These are phyloP conservation scores for Bufo gargarizans DNA, from an alignment of 2,113 vertebrate species.

Conservation along the genomic window DNA sequence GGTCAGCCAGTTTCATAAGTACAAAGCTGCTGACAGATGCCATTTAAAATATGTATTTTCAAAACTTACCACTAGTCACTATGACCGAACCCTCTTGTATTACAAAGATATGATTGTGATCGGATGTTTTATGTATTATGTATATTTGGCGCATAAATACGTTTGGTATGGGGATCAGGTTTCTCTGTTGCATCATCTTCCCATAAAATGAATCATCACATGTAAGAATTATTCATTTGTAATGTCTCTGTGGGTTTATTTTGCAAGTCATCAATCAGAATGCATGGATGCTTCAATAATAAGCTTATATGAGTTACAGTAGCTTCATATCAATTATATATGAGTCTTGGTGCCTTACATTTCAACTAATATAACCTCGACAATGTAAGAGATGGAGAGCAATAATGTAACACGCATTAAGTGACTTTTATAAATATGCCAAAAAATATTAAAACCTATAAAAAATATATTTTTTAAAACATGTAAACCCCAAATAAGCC, in stretches of 20 bases:
- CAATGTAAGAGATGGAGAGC: background rate
- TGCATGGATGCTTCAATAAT: background rate
- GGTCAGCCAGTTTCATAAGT: no score
- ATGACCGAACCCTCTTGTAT: no score
- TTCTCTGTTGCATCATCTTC: background rate
- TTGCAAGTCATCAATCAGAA: background rate
- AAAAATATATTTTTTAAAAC: background rate
- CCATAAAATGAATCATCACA: background rate
- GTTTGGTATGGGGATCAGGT: background rate
- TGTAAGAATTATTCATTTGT: slow-evolving; percentile 1
- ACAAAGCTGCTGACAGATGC: background rate
- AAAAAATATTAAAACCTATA: background rate
- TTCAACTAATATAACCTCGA: slow-evolving; percentile 1
- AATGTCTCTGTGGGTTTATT: slow-evolving; percentile 14
- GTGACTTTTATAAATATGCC: background rate
- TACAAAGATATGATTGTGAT: no score
- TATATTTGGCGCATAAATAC: background rate
- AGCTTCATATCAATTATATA: background rate
- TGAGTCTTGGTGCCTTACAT: background rate
- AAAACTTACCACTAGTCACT: background rate
- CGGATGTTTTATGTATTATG: background rate
- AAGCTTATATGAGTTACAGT: background rate
- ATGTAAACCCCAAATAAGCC: background rate
- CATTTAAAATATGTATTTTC: background rate
- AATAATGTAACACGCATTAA: background rate